A percentile compares a stretch with the other conserved stretches of the same genome.
These are phyloP conservation scores for Phalacrocorax aristotelis DNA, from an alignment of 2,113 vertebrate genomes.

Conservation along the genomic window DNA sequence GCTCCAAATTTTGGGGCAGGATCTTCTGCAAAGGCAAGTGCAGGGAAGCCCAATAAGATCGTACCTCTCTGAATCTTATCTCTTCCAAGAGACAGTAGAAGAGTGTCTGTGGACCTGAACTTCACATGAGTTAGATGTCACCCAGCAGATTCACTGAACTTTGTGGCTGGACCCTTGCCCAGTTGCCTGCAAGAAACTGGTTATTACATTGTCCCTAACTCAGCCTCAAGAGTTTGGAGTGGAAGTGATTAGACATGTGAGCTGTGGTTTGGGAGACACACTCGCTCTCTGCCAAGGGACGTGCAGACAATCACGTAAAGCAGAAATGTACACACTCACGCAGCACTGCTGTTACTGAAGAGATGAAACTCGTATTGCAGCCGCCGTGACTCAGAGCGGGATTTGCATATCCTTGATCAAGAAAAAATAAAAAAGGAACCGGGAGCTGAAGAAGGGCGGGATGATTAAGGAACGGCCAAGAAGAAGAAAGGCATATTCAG, in stretches of 20 bases:
- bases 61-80: not conserved
- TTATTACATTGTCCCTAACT: conserved; percentile 33
- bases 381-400: not conserved
- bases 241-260: conserved; percentile 47
- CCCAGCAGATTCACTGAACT: not conserved
- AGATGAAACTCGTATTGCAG: not conserved
- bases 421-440: not conserved
- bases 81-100: not conserved
- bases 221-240: conserved; percentile 1
- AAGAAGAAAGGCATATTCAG: not conserved
- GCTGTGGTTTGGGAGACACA: not conserved
- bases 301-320: conserved; percentile 60
- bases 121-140: not conserved
- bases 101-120: not conserved
- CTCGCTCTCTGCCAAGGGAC: conserved; percentile 35
- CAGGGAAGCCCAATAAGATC: not conserved
- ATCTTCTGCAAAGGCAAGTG: not conserved
- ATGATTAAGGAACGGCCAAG: not conserved
- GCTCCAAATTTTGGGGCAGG: not conserved
- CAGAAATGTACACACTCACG: not conserved
- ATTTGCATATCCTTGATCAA: conserved; percentile 24
- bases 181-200: not conserved
- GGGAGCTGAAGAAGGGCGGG: not conserved
- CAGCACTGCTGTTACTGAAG: not conserved
- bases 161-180: not conserved